phyloP scores from a whole-genome alignment of 2,888 invertebrate genomes.

The Microplitis manilae region DNA sequence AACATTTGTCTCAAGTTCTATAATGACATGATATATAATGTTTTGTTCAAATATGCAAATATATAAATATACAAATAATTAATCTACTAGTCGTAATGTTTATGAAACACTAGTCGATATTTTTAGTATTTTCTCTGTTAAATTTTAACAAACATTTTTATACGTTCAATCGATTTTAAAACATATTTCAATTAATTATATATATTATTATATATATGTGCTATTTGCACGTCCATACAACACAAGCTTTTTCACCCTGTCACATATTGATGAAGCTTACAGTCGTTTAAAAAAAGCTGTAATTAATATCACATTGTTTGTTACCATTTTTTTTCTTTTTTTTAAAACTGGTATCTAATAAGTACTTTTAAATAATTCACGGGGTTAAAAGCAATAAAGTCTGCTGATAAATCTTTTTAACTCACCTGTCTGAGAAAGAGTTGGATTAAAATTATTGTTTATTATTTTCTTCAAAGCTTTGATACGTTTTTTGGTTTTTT shows the following conservation, averaged over 20 bases:
- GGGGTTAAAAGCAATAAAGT: slow-evolving; percentile 51
- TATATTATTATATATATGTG: slow-evolving; percentile 6
- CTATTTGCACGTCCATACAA: slow-evolving; percentile 32
- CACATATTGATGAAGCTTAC: slow-evolving; percentile 32
- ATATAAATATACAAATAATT: slow-evolving; percentile 68
- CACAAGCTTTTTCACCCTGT: slow-evolving; percentile 44
- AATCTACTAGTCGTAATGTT: slow-evolving; percentile 69
- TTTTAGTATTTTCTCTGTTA: slow-evolving; percentile 61
- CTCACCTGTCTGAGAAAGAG: slow-evolving; percentile 46
- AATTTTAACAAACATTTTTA: slow-evolving; percentile 69
- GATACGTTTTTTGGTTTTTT: neutral
- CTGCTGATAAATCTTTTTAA: slow-evolving; percentile 41
- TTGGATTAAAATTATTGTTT: slow-evolving; percentile 21
- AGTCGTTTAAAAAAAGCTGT: slow-evolving; percentile 46
- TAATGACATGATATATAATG: slow-evolving; percentile 57
- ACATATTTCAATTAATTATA: slow-evolving; percentile 50
- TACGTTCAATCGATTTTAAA: slow-evolving; percentile 57
- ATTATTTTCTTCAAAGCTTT: neutral
- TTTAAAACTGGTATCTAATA: slow-evolving; percentile 49
- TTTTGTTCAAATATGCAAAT: slow-evolving; percentile 63
- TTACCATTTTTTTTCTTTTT: slow-evolving; percentile 33
- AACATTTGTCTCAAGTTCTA: slow-evolving; percentile 66
- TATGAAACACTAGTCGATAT: slow-evolving; percentile 69
- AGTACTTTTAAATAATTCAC: slow-evolving; percentile 49
- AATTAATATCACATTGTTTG: slow-evolving; percentile 51